Percentiles rank a stretch among this genome's conserved stretches.
phyloP scores from a whole-genome alignment of 2,888 invertebrate species.

The Cerastis leucographa region DNA sequence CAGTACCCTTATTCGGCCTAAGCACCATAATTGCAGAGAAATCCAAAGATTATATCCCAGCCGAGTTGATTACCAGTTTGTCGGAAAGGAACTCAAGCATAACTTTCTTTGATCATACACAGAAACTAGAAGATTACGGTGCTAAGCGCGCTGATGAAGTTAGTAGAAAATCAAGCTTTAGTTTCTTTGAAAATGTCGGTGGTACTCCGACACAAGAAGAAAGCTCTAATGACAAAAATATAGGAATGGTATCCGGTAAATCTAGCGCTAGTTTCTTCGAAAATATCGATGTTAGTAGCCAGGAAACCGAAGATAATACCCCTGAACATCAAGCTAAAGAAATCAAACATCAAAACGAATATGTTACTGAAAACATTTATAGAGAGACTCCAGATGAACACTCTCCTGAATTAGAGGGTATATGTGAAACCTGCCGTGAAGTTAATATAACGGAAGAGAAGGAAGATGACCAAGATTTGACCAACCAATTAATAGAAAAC shows the following conservation, averaged over 20 bases:
- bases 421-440: constrained; percentile 84
- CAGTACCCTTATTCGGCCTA: constrained; percentile 74
- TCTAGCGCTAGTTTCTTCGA: constrained; percentile 34
- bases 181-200: constrained; percentile 69
- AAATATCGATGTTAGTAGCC: constrained; percentile 17
- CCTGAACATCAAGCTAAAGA: constrained; percentile 27
- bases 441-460: constrained; percentile 78
- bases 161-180: constrained; percentile 61
- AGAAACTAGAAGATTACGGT: constrained; percentile 41
- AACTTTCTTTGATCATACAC: constrained; percentile 67
- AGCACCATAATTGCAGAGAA: constrained; percentile 73
- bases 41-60: constrained; percentile 63
- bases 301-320: constrained; percentile 14
- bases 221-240: background rate
- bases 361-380: constrained; percentile 10
- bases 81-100: constrained; percentile 63
- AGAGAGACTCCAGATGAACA: constrained; percentile 37
- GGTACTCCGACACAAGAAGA: constrained; percentile 49
- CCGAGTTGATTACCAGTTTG: constrained; percentile 51
- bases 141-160: constrained; percentile 44
- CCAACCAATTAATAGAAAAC: constrained; percentile 84
- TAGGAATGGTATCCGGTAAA: constrained; percentile 5
- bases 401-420: constrained; percentile 76
- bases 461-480: constrained; percentile 79
- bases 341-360: constrained; percentile 22